Evolutionary conservation across 1,140 invertebrate genomes (phyloP).

Genomic region (Meteorus sp.): DNA sequence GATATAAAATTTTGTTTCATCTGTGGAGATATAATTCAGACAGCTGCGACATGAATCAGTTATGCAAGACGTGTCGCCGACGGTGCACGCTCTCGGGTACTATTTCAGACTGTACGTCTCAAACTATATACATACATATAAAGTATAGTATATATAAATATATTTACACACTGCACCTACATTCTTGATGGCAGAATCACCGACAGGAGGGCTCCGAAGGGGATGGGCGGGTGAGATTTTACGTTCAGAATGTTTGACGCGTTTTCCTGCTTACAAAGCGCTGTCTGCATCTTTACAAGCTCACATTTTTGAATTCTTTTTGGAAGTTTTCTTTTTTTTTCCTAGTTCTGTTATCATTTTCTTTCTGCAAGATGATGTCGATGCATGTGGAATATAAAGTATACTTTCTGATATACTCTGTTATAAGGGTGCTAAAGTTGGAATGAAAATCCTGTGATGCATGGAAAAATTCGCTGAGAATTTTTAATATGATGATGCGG

Average conservation of each 20-base stretch:
- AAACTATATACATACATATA: constrained; percentile 14
- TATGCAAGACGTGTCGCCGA: constrained; percentile 30
- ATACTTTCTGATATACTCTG: too few species aligned
- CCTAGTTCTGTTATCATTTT: neutral
- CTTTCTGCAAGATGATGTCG: neutral
- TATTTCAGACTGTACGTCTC: constrained; percentile 9
- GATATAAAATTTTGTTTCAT: constrained; percentile 37
- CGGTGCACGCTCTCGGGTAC: constrained; percentile 7
- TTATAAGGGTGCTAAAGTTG: too few species aligned
- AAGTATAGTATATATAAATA: neutral
- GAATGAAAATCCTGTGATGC: too few species aligned
- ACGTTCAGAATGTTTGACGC: neutral
- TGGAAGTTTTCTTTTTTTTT: neutral
- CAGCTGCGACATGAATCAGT: constrained; percentile 44
- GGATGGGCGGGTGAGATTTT: too few species aligned
- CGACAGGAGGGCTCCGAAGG: too few species aligned
- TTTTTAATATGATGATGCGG: too few species aligned
- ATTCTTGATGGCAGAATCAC: too few species aligned
- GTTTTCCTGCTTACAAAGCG: constrained; percentile 8
- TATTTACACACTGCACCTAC: neutral
- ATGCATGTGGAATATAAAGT: neutral
- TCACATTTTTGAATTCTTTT: neutral
- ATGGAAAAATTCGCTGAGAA: too few species aligned
- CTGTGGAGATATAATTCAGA: constrained; percentile 44
- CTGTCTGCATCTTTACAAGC: neutral